phyloP scores from a whole-genome alignment of 2,888 invertebrate genomes.

The Pteria penguin region DNA sequence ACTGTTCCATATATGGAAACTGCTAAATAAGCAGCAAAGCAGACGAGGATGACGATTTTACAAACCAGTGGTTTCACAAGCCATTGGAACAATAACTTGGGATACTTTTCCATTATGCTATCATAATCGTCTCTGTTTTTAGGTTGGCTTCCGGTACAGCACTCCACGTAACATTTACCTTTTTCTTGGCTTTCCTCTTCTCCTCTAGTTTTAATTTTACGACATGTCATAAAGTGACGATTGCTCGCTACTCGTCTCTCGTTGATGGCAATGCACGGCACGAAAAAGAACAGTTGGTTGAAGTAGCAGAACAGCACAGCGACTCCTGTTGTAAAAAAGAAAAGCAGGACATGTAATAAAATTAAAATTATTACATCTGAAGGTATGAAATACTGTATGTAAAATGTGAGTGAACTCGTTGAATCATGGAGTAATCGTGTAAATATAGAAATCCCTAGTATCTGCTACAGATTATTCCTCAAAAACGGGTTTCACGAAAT shows the following conservation, averaged over 20 bases:
- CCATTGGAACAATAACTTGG: constrained; percentile 53
- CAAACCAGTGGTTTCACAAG: constrained; percentile 48
- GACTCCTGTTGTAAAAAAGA: constrained; percentile 59
- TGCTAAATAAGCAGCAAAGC: constrained; percentile 61
- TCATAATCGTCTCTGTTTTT: constrained; percentile 51
- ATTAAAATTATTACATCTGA: too few relatives aligned
- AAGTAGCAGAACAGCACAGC: constrained; percentile 73
- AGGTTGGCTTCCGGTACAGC: constrained; percentile 62
- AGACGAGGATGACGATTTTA: constrained; percentile 52
- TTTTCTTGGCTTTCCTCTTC: constrained; percentile 48
- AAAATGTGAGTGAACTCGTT: too few relatives aligned
- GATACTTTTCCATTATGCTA: constrained; percentile 61
- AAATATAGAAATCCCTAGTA: too few relatives aligned
- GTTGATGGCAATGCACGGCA: constrained; percentile 70
- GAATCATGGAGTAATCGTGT: too few relatives aligned
- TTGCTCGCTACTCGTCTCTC: constrained; percentile 59
- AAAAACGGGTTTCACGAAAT: too few relatives aligned
- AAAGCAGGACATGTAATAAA: too few relatives aligned
- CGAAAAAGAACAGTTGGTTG: constrained; percentile 70
- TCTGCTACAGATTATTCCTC: too few relatives aligned
- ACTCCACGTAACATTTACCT: constrained; percentile 72
- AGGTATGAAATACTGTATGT: too few relatives aligned
- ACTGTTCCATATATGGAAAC: constrained; percentile 65
- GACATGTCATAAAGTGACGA: constrained; percentile 63
- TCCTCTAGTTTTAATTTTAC: constrained; percentile 35